These are phyloP conservation scores for Agriopis leucophaearia DNA, from an alignment of 2,888 invertebrate genomes.

Conservation along the genomic window DNA sequence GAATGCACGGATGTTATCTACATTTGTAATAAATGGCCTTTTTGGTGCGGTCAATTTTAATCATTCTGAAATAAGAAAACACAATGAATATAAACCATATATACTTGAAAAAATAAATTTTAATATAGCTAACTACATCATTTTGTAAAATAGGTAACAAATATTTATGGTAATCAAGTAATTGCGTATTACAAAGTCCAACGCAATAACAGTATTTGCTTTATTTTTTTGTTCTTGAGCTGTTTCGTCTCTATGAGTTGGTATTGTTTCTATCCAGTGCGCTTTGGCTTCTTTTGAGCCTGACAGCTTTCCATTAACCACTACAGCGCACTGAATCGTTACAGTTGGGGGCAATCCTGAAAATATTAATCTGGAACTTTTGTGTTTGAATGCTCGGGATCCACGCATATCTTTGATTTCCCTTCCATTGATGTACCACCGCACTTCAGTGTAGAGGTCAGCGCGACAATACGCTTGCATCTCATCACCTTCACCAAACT, in stretches of 20 bases:
- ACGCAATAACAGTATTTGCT: not conserved
- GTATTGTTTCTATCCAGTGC: slow-evolving; percentile 59
- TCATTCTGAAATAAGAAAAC: not conserved
- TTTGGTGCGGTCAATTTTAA: no score
- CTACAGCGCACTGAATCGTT: slow-evolving; percentile 82
- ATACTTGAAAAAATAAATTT: not conserved
- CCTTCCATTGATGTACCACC: slow-evolving; percentile 77
- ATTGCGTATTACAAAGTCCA: slow-evolving; percentile 2
- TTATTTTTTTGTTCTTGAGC: slow-evolving; percentile 24
- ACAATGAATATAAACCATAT: not conserved
- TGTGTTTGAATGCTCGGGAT: slow-evolving; percentile 59
- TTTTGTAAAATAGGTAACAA: not conserved
- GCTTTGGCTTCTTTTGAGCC: slow-evolving; percentile 71
- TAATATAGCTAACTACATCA: not conserved
- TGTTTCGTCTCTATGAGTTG: slow-evolving; percentile 18
- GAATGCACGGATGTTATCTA: no score
- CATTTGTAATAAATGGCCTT: no score
- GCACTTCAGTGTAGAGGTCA: slow-evolving; percentile 67
- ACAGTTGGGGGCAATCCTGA: slow-evolving; percentile 80
- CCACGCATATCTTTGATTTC: slow-evolving; percentile 68
- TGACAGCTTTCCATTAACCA: slow-evolving; percentile 76
- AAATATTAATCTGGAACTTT: slow-evolving; percentile 65
- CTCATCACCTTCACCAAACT: slow-evolving; percentile 70
- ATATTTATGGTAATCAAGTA: not conserved
- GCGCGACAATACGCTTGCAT: slow-evolving; percentile 75